Percentiles rank a stretch among this genome's conserved stretches.
These are phyloP conservation scores for Phyllostomus hastatus DNA, from an alignment of 2,113 vertebrate species.

Conservation along the genomic window DNA sequence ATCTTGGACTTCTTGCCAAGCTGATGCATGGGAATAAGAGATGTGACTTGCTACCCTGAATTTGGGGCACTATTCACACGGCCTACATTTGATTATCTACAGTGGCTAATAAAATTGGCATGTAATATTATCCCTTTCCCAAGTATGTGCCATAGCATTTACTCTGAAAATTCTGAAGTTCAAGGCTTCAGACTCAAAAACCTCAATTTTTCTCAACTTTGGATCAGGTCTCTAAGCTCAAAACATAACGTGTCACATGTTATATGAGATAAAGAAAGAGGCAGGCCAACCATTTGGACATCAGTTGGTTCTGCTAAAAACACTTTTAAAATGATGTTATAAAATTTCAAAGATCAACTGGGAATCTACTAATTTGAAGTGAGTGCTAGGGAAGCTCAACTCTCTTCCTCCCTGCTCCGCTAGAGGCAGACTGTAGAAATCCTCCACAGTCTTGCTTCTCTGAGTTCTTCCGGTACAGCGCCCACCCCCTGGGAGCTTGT, in stretches of 20 bases:
- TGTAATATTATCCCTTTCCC: neutral
- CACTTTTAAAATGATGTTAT: neutral
- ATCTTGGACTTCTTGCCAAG: neutral
- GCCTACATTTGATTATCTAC: neutral
- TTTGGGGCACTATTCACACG: neutral
- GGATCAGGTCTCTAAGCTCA: neutral
- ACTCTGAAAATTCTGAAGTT: neutral
- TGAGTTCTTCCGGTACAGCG: fast-evolving
- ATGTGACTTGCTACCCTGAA: neutral
- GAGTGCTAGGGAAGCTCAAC: neutral
- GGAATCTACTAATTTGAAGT: neutral
- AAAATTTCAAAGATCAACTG: neutral
- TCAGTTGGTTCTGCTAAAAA: neutral
- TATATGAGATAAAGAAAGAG: neutral
- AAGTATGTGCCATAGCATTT: neutral
- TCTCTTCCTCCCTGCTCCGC: neutral
- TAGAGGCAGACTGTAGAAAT: neutral
- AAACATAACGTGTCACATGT: neutral
- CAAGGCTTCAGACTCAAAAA: neutral
- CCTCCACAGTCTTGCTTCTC: neutral
- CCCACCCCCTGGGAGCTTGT: neutral
- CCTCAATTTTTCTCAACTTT: neutral
- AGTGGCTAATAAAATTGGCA: neutral
- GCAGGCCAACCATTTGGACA: neutral
- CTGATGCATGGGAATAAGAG: neutral